Conservation (phyloP, 1,140 invertebrate genomes). For the Aplysia californica region DNA sequence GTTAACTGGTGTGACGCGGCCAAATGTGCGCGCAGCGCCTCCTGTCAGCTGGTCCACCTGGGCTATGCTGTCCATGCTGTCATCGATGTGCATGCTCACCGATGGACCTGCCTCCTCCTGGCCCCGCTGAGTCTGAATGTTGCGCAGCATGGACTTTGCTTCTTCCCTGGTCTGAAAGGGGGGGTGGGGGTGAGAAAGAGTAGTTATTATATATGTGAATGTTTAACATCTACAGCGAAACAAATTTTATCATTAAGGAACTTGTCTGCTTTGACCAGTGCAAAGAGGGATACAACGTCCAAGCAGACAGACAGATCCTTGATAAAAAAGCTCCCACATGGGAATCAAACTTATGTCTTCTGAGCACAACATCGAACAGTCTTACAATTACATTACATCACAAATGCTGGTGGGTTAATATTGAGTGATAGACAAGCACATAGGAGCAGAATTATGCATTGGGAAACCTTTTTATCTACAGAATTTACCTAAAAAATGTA, state of each 20-base stretch:
- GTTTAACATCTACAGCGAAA: background rate
- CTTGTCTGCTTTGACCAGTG: background rate
- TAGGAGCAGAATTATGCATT: too few relatives aligned
- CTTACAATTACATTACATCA: too few relatives aligned
- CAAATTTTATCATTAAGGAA: too few relatives aligned
- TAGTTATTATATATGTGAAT: background rate
- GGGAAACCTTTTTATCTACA: too few relatives aligned
- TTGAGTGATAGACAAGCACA: too few relatives aligned
- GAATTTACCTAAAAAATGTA: too few relatives aligned
- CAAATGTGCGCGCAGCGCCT: constrained; percentile 43
- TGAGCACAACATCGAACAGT: too few relatives aligned
- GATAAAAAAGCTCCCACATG: background rate
- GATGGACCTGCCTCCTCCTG: constrained; percentile 31
- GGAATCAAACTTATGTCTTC: background rate
- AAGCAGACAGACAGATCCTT: background rate
- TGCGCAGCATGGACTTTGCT: constrained; percentile 86
- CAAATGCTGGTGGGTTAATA: too few relatives aligned
- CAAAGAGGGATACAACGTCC: background rate
- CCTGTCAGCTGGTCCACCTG: constrained; percentile 36
- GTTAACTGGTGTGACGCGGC: constrained; percentile 45
- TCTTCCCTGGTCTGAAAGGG: constrained; percentile 85
- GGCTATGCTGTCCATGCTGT: constrained; percentile 49
- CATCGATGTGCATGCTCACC: constrained; percentile 44
- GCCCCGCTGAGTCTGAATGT: constrained; percentile 71
- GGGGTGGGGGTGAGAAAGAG: background rate